Conservation (phyloP, 2,888 invertebrate species). For the Dryococelus australis region DNA sequence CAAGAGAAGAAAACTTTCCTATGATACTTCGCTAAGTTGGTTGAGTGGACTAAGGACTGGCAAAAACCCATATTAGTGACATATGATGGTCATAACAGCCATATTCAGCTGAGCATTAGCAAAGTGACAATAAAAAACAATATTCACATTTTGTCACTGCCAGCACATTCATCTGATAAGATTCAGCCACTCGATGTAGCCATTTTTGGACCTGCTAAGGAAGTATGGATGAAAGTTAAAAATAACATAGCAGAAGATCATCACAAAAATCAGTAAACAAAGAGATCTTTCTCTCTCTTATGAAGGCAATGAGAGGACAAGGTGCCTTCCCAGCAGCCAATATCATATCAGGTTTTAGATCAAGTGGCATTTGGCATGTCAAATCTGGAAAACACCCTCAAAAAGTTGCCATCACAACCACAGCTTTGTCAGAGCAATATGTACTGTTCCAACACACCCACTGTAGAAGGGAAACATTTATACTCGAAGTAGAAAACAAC, state of each 20-base stretch:
- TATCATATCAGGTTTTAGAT: not conserved
- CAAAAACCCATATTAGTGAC: not conserved
- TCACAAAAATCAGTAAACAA: not conserved
- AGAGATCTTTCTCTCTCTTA: not conserved
- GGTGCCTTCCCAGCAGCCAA: not conserved
- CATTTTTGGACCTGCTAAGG: not conserved
- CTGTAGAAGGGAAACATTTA: no score
- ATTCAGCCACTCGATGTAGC: not conserved
- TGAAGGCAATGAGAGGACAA: not conserved
- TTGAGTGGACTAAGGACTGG: slow-evolving; percentile 20
- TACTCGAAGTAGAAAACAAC: no score
- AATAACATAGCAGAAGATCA: not conserved
- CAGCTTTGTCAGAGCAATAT: no score
- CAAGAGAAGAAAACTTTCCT: not conserved
- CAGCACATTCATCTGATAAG: slow-evolving; percentile 4
- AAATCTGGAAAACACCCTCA: not conserved
- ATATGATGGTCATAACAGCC: not conserved
- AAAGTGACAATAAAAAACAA: not conserved
- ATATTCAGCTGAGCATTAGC: not conserved
- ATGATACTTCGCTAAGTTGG: not conserved
- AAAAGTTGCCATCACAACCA: not conserved
- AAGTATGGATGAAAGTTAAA: not conserved
- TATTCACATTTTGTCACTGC: not conserved
- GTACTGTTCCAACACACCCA: no score
- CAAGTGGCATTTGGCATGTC: not conserved